These are phyloP conservation scores for Syrmaticus mikado DNA, from an alignment of 2,113 vertebrate species.

Conservation along the genomic window DNA sequence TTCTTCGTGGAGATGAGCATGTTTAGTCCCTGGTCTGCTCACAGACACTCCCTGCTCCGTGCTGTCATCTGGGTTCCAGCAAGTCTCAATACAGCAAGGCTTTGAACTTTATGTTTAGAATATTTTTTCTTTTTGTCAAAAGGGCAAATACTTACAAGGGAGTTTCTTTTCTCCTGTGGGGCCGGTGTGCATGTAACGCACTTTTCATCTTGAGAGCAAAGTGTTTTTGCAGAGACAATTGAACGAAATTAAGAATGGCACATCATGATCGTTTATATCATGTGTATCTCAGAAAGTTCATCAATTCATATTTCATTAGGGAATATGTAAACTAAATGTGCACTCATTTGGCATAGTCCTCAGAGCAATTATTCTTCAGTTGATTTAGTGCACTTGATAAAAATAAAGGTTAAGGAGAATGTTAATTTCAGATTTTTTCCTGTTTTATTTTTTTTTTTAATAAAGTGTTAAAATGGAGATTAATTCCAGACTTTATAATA, in stretches of 20 bases:
- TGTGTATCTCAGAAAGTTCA: slow-evolving; percentile 73
- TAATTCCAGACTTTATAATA: slow-evolving; percentile 70
- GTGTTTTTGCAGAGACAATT: slow-evolving; percentile 68
- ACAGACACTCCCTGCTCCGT: accelerated
- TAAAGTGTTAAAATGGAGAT: slow-evolving; percentile 69
- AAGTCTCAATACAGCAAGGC: neutral
- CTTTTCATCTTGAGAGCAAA: slow-evolving; percentile 49
- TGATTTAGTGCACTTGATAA: slow-evolving; percentile 79
- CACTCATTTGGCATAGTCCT: slow-evolving; percentile 74
- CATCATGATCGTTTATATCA: slow-evolving; percentile 71
- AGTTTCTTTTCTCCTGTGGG: slow-evolving; percentile 5
- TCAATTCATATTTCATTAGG: slow-evolving; percentile 79
- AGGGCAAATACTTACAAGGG: slow-evolving; percentile 49
- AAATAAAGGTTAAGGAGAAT: slow-evolving; percentile 77
- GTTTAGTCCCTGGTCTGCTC: neutral
- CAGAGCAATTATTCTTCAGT: slow-evolving; percentile 78
- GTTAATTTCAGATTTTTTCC: slow-evolving; percentile 59
- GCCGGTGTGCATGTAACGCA: neutral
- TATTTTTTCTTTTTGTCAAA: slow-evolving; percentile 41
- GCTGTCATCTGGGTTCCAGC: accelerated
- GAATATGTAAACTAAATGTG: slow-evolving; percentile 78
- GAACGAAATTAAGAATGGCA: slow-evolving; percentile 78
- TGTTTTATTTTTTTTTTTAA: slow-evolving; percentile 4
- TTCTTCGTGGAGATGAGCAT: neutral
- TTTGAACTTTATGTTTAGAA: slow-evolving; percentile 17